Evolutionary conservation across 2,888 invertebrate species (phyloP).

Genomic region (Parnassius orleans): DNA sequence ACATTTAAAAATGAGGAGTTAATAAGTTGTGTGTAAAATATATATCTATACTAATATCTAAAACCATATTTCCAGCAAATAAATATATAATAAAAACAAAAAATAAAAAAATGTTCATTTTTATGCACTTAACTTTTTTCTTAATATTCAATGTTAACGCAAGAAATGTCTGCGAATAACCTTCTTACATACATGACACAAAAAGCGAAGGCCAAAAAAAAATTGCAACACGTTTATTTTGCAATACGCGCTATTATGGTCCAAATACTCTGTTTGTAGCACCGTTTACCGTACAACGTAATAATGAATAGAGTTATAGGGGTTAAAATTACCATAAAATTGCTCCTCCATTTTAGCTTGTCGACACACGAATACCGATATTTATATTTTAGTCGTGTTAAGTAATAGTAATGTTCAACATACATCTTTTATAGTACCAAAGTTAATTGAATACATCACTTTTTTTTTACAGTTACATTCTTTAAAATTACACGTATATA

Average conservation of each 20-base stretch:
- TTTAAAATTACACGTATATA: too few relatives aligned
- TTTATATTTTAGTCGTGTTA: neutral
- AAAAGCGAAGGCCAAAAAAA: conserved; percentile 7
- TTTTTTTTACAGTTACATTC: too few relatives aligned
- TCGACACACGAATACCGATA: neutral
- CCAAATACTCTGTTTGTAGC: conserved; percentile 8
- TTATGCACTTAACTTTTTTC: too few relatives aligned
- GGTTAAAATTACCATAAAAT: conserved; percentile 14
- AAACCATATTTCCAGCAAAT: too few relatives aligned
- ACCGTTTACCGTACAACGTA: conserved; percentile 5
- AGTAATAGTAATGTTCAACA: too few relatives aligned
- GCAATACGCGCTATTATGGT: neutral
- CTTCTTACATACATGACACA: neutral
- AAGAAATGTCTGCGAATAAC: neutral
- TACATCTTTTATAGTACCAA: too few relatives aligned
- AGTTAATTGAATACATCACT: too few relatives aligned
- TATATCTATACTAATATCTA: too few relatives aligned
- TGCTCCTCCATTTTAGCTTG: conserved; percentile 6
- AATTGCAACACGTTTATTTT: conserved; percentile 7
- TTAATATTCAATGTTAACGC: neutral
- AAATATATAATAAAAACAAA: too few relatives aligned
- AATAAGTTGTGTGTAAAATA: too few relatives aligned
- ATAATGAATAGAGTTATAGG: neutral
- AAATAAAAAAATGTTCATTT: too few relatives aligned
- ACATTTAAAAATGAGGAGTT: too few relatives aligned